A percentile compares a stretch with the other conserved stretches of the same genome.
These are phyloP conservation scores for Platysternon megacephalum DNA, from an alignment of 2,113 vertebrate species.

Conservation along the genomic window DNA sequence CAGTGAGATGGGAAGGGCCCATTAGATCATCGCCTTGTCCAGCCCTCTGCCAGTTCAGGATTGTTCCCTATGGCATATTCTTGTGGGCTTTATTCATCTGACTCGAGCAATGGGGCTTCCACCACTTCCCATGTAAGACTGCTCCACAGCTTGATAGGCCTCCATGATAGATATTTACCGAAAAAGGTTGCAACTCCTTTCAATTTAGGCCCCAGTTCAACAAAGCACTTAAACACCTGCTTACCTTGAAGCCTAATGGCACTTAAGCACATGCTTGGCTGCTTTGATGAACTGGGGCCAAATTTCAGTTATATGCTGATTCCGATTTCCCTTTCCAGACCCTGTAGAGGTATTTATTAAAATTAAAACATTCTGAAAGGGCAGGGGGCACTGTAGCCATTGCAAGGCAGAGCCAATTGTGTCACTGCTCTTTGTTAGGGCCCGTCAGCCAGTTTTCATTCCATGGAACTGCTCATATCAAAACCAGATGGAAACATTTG, in stretches of 20 bases:
- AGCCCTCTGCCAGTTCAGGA: accelerated
- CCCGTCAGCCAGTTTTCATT: neutral
- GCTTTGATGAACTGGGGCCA: neutral
- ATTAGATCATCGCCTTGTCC: neutral
- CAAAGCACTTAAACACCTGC: neutral
- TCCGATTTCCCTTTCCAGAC: neutral
- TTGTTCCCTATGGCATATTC: neutral
- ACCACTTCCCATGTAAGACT: neutral
- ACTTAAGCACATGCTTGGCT: neutral
- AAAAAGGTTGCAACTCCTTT: neutral
- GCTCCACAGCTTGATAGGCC: neutral
- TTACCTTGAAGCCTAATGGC: neutral
- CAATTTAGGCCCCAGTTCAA: neutral
- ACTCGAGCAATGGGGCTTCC: neutral
- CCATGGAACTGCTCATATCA: neutral
- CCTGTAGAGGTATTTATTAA: neutral
- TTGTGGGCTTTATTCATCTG: neutral
- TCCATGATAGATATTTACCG: neutral
- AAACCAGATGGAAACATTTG: neutral
- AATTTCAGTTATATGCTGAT: neutral
- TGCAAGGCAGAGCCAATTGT: neutral
- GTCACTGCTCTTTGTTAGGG: too few relatives aligned
- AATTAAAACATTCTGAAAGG: accelerated
- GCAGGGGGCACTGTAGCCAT: accelerated
- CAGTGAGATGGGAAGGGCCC: neutral